Base-by-base conservation (phyloP, 2,888 invertebrate genomes). In the Drosophila ezoana region DNA sequence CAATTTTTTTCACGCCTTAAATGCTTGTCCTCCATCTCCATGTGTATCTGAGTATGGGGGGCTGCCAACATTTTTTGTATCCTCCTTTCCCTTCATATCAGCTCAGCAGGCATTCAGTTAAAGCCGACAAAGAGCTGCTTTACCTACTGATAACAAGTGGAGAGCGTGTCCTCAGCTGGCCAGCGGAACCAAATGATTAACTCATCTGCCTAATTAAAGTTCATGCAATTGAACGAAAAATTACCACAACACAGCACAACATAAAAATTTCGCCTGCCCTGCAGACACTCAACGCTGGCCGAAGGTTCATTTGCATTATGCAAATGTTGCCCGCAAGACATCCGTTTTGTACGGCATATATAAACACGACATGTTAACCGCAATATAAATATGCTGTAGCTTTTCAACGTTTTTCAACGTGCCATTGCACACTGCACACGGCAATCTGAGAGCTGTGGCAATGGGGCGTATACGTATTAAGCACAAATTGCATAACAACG, bases 331-430 rank as follows among this genome's bases (percentile, higher is more conserved):
- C 58, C 49, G 53, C 70, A 66, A 61, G 64, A 70, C 54, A 57
- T 58, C 51, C 65, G 61, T 80, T 72, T 71, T 62, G 72, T 73
- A 66, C 61, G 58, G 61, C 69, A 76, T 81, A 86, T 79, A 86
- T 86, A 86, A 76, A 81, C 79, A 83, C 83, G 66, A 73, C 66
- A 70, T 76, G 74, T 68, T 81, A 76, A 76, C 83, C 74, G 61
- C 74, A 72, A 72, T 70, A 68, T 73, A 83, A 84, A 84, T 79
- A 83, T 77, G 75, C 60, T 53, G 56, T 40, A 59, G 57, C 53
- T 53, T 68, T 64, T 65, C 52, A 28, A 4, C 54, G 47, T 52
- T 44, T 69, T 61, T 69, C 65, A 45, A 59, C 52, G 37, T 59
- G 59, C 48, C 58, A 63, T 60, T 69, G 68, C 63, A 63, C 53